Percentiles rank a stretch among this genome's conserved stretches.
Conservation (phyloP, 2,888 invertebrate genomes). For the Serripes groenlandicus region DNA sequence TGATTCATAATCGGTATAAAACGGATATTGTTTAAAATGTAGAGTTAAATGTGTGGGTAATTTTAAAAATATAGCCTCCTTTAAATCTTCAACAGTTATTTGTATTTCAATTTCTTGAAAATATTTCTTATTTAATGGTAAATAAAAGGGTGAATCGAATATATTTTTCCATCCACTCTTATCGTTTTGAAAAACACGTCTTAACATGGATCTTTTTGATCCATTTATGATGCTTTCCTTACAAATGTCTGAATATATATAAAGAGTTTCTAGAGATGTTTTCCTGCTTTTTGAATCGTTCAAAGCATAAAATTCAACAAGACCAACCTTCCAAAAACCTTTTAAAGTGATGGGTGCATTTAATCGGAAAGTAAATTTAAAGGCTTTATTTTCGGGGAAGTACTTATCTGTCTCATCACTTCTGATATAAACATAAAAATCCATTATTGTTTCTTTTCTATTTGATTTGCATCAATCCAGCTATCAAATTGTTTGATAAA, state of each 20-base stretch:
- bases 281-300: not conserved
- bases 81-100: not conserved
- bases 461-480: constrained; percentile 41
- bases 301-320: constrained; percentile 1
- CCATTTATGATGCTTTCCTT: constrained; percentile 13
- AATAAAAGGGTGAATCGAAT: not conserved
- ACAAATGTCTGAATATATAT: constrained; percentile 6
- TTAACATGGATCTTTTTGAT: constrained; percentile 9
- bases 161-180: not conserved
- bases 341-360: constrained; percentile 4
- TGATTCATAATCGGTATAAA: constrained; percentile 21
- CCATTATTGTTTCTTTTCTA: constrained; percentile 51
- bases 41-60: not conserved
- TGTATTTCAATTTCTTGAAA: constrained; percentile 11
- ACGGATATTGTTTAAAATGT: constrained; percentile 9
- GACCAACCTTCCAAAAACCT: constrained; percentile 10
- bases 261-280: not conserved
- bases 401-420: constrained; percentile 37
- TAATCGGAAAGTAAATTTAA: constrained; percentile 43
- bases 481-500: constrained; percentile 37
- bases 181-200: constrained; percentile 9
- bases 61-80: not conserved
- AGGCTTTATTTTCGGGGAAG: constrained; percentile 42
- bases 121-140: constrained; percentile 17
- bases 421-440: constrained; percentile 37